Evolutionary conservation across 2,888 invertebrate genomes (phyloP), one percentile per base, ranked within the genome.

Genomic region (Sceliomorpha sp.): DNA sequence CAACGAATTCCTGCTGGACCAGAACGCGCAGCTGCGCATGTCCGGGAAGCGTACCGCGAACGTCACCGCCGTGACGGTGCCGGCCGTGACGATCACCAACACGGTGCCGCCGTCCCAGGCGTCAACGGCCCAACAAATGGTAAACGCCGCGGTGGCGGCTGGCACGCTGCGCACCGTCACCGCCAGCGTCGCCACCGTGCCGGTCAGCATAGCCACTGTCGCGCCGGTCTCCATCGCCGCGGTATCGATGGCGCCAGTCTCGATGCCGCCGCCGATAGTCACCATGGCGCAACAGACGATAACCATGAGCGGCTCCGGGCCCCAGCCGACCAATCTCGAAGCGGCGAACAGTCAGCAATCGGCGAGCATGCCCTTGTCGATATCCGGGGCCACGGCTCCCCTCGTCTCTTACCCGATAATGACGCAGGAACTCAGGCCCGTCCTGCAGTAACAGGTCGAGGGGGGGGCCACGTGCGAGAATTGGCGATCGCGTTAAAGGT

Each of bases 1-100:
- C 5, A 95, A 95, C 84, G 94, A 95, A 83, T 94, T 94, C 83
- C 89, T 95, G 7, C 87, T 95, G 70, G 94, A 94, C 77, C 94
- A 95, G 87, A 94, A 94, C 86, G 94, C 94, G 14, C 92, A 92
- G 71, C 88, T 94, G 64, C 89, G 94, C 20, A 89, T 93, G 69
- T 91, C 91, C 8, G 91, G 90, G 58, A 91, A 91, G 72, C 88
- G 90, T 32, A 90, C 90, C 6, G 87, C 89, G 9, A 90, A 89
- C 70, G 87, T 89, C 36, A 89, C 91, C 0, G 89, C 91, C 1
- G 91, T 92, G 2, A 90, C 91, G 1, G 90, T 92, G 8, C 92
- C 92, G 3, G 90, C 91, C 6, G 91, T 91, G 1, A 91, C 91
- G 1, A 90, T 92, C 6, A 91, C 92, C 3, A 90, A 90, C 68